Base-by-base conservation (phyloP, 2,888 invertebrate genomes). In the Andrena dorsata region DNA sequence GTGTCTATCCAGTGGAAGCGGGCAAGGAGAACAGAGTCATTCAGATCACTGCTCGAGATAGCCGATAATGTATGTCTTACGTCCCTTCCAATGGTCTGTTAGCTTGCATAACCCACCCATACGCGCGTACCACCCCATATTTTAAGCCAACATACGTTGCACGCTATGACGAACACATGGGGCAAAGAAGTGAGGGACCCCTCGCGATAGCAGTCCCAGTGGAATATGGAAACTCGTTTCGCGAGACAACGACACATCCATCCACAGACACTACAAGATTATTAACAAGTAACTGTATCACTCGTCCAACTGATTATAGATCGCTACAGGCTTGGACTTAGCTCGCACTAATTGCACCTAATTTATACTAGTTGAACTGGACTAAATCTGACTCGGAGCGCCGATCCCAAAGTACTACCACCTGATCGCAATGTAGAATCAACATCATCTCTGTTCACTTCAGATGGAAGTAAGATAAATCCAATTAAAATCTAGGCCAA, bases 21-120 rank as follows among this genome's bases (percentile, higher is more conserved):
- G 69, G 58, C 72, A 35, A 83, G 68, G 60, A 49, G 79, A 82
- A 83, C 71, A 84, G 72, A 77, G 83, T 72, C 77, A 72, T 77
- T 74, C 72, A 58, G 84, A 84, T 84, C 76, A n/a, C 30, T n/a
- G 75, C 49, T 71, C 49, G 51, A 64, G 84, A 84, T 84, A 84
- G 80, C 49, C 61, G 65, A 63, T 75, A 61, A 83, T 72, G 63
- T 80, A 70, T 66, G 76, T 28, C 66, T 60, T 32, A 28, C 64
- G 82, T 77, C 64, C 64, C 51, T 47, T 76, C 63, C 73, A 49
- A 76, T 69, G 76, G 70, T 74, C 82, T 74, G 74, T 77, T 83
- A 71, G 82, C 73, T 83, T 72, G 77, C 83, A 76, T 72, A 80
- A 84, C 71, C 70, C 70, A 53, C 23, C 49, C 72, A 41, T 75